phyloP scores from a whole-genome alignment of 2,797 vertebrate species.

The Diceros bicornis region DNA sequence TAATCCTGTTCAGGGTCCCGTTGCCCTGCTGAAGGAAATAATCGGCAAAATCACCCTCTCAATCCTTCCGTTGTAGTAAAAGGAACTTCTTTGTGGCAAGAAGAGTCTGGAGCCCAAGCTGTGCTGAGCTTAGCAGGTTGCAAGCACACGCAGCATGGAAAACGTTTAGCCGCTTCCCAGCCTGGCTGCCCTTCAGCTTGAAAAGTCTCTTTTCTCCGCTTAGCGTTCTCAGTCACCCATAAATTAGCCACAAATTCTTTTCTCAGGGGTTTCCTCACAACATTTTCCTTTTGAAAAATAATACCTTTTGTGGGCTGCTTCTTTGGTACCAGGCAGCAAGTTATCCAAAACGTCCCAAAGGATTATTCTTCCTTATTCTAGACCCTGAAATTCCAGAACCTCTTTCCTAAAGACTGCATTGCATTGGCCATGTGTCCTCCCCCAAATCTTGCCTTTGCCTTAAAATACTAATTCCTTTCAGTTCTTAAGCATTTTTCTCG shows the following conservation, averaged over 20 bases:
- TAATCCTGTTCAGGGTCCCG: not conserved
- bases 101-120: not conserved
- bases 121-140: not conserved
- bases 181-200: not conserved
- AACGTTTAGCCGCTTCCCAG: not conserved
- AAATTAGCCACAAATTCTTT: not conserved
- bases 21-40: not conserved
- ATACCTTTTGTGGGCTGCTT: not conserved
- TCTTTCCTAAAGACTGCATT: not conserved
- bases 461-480: not conserved
- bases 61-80: not conserved
- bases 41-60: not conserved
- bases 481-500: not conserved
- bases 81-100: fast-evolving
- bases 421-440: not conserved
- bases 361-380: not conserved
- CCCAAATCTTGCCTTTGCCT: not conserved
- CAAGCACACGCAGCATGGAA: no score
- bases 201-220: not conserved
- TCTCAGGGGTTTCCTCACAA: not conserved
- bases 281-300: not conserved
- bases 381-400: not conserved
- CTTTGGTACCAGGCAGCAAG: not conserved
- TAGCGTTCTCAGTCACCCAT: fast-evolving
- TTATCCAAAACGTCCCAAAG: not conserved